Evolutionary conservation across 2,888 invertebrate species (phyloP), one percentile per base, ranked within the genome.

Genomic region (Cecidostiba fungosa): DNA sequence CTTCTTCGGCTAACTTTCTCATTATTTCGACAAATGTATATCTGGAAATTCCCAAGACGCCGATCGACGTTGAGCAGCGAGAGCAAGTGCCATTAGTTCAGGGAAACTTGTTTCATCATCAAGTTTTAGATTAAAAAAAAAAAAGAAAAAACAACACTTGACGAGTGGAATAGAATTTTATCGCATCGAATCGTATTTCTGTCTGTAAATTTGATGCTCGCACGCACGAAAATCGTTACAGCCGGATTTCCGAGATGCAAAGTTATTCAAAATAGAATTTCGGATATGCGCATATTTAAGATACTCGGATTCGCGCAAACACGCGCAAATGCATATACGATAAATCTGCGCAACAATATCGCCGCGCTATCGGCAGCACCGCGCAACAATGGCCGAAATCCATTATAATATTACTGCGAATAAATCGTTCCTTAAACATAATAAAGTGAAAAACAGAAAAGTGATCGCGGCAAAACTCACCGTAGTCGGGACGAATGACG

Each of bases 401-500:
- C 19, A 74, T 54, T 74, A n/a, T n/a, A n/a, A n/a, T n/a, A n/a
- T n/a, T 43, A n/a, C 74, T 4, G n/a, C 77, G 1, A 39, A 39
- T 26, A 82, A 82, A 79, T 74, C 14, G 54, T 54, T 39, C 29
- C 78, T 73, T 36, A 32, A 47, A 50, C 16, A 50, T 23, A 39
- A 19, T 19, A 23, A 26, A 62, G 3, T 12, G 16, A 26, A 26
- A 26, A 3, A 3, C 0, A 43, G 3, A 23, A 0, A 1, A 6
- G 3, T 23, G 32, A 39, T 4, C 74, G 8, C 29, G 3, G 19
- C 32, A 43, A 29, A 54, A 91, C 93, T 92, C 89, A 93, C 93
- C 93, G 89, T 93, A 93, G 91, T 93, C 93, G 88, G 93, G 93
- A 89, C 93, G 93, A 90, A 92, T 90, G 90, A 93, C 93, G 88